Percentiles rank a stretch among this genome's conserved stretches.
Evolutionary conservation across 2,113 vertebrate species (phyloP).

Genomic region (Hoplias malabaricus): DNA sequence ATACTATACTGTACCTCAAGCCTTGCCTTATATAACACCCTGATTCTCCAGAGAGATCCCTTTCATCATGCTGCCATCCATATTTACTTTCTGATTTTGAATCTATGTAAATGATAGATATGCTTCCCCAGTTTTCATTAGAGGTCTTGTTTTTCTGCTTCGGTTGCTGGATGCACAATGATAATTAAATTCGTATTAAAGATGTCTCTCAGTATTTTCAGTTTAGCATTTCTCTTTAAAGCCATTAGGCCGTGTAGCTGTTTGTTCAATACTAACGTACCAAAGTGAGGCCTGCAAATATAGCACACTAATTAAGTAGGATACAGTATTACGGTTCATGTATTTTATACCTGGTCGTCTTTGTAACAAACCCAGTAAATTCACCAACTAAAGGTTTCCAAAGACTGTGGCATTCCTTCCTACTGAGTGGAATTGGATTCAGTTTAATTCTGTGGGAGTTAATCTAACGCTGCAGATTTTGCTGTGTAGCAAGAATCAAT

Average conservation of each 20-base stretch:
- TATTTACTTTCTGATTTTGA: conserved; percentile 27
- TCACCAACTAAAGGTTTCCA: background rate
- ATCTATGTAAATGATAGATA: background rate
- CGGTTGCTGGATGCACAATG: background rate
- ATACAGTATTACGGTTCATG: background rate
- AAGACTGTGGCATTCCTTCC: background rate
- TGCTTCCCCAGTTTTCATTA: background rate
- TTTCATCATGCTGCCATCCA: background rate
- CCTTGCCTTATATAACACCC: background rate
- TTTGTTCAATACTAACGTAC: background rate
- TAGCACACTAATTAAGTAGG: too few relatives aligned
- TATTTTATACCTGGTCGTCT: background rate
- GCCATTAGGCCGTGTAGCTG: background rate
- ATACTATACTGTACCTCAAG: too few relatives aligned
- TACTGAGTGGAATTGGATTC: background rate
- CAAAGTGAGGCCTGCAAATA: too few relatives aligned
- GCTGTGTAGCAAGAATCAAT: conserved; percentile 1
- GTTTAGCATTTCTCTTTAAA: background rate
- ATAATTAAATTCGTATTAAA: background rate
- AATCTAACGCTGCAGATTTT: background rate
- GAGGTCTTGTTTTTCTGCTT: background rate
- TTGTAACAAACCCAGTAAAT: background rate
- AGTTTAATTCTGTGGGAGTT: background rate
- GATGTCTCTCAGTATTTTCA: background rate
- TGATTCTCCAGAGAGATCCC: background rate